Evolutionary conservation across 2,888 invertebrate species (phyloP), one percentile per base, ranked within the genome.

Genomic region (Phortica okadai): DNA sequence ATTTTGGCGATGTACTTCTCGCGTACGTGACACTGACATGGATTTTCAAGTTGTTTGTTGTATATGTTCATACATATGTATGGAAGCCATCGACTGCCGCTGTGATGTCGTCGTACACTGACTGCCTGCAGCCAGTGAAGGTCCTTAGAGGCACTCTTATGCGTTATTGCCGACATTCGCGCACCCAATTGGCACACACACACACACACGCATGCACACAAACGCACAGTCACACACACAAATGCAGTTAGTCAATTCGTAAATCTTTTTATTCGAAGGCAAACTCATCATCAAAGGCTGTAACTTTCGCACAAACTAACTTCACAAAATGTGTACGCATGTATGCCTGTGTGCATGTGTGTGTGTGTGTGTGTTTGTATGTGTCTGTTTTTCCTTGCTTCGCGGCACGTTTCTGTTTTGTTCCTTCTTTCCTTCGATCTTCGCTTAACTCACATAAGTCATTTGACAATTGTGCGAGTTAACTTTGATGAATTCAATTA

Each of bases 21-120:
- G 76, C 78, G 82, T 87, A 90, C 89, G 90, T 89, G 90, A 90
- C 90, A 89, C 83, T 88, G 89, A 88, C 87, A 88, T 85, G 88
- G 85, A 88, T 86, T 88, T 84, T 85, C 83, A 84, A 85, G 88
- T 83, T 88, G 87, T 82, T 82, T 83, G 78, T 78, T 74, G 69
- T 77, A 11, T 83, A 84, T 83, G 77, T 83, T 76, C 78, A 78
- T 70, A 41, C 4, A 59, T 44, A 84, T 78, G 25, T 56, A 54
- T n/a, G 54, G 72, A 25, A 66, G 54, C 70, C 70, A 7, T 25
- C 54, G 54, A 44, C 42, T 64, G 64, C 50, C 7, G 73, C 41
- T 58, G n/a, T 42, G 44, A 14, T n/a, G 80, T 76, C 41, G 66
- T 76, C 41, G 66, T 76, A 54, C 33, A 33, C 33, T 72, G 41